Base-by-base conservation (phyloP, 2,797 vertebrate genomes). In the Danionella dracula region DNA sequence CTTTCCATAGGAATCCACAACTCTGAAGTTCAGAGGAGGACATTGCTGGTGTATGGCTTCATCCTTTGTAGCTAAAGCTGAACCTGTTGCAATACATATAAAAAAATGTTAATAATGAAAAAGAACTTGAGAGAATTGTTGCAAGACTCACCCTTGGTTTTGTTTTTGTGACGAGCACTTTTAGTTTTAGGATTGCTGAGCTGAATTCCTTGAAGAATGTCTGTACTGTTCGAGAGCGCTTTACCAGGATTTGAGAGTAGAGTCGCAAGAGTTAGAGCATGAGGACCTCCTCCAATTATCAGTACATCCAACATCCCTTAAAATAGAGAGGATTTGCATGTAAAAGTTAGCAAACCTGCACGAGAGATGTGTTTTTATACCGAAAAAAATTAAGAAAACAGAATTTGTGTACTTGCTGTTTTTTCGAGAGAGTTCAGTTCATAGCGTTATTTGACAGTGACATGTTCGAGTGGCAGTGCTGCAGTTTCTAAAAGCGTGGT, bases 261-360 rank as follows among this genome's bases (percentile, higher is more conserved):
- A 51, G 83, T 89, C 12, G 87, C 83, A 51, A 92, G 74, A 49
- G 85, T 90, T 81, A 92, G 60, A 50, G 89, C 89, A 66, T 92
- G 90, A 68, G 90, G 90, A 2, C 90, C 90, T 1, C 78, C 80
- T 13, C 89, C 90, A 27, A 90, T 78, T 66, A 91, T 85, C 61
- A 91, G 72, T 41, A 89, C 85, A 60, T 90, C 88, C 1, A 90
- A 69, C 61, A 87, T 81, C 64, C 63, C 77, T 62, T 34, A 61
- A 48, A 45, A n/a, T 21, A 65, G 16, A 50, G 8, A 70, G 23
- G 61, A 11, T 60, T 23, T 50, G 29, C 31, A 37, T 56, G 34
- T 70, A 19, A 29, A 54, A 53, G 8, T 23, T 51, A 4, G 12
- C 31, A 56, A 4, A 40, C 31, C n/a, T n/a, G n/a, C n/a, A 15